Percentiles rank a stretch among this genome's conserved stretches.
Evolutionary conservation across 2,888 invertebrate genomes (phyloP).

Genomic region (Caenorhabditis drosophilae): DNA sequence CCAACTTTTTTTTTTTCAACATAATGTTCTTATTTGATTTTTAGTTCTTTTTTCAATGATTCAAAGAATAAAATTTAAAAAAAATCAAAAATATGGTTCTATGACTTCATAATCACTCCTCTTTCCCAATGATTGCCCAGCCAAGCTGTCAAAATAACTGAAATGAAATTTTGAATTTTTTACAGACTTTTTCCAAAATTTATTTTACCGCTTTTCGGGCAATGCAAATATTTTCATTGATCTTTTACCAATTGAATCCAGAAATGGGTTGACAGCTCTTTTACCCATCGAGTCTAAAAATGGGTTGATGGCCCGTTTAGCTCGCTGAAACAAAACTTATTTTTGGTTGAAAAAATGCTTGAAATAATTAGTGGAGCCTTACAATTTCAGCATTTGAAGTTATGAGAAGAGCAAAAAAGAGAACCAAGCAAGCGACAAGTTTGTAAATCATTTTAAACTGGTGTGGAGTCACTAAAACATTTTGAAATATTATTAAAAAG

Average conservation of each 20-base stretch:
- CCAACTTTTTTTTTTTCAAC: no score
- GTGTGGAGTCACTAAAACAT: slow-evolving; percentile 4
- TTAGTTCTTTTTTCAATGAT: no score
- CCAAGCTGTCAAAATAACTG: slow-evolving; percentile 61
- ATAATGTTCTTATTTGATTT: no score
- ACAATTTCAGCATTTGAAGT: slow-evolving; percentile 22
- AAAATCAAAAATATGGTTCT: slow-evolving; percentile 21
- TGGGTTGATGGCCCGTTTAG: slow-evolving; percentile 61
- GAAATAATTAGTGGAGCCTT: background rate
- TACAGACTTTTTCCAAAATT: background rate
- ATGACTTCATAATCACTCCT: slow-evolving; percentile 28
- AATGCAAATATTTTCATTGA: slow-evolving; percentile 65
- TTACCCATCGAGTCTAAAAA: slow-evolving; percentile 64
- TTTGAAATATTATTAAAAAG: no score
- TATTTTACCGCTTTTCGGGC: slow-evolving; percentile 53
- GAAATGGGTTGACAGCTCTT: slow-evolving; percentile 63
- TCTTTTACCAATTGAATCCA: slow-evolving; percentile 62
- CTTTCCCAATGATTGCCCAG: slow-evolving; percentile 61
- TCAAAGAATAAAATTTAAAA: background rate
- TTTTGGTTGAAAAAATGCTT: background rate
- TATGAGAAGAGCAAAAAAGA: slow-evolving; percentile 16
- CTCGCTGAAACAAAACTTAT: slow-evolving; percentile 27
- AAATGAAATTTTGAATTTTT: slow-evolving; percentile 5
- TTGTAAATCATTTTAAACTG: slow-evolving; percentile 29
- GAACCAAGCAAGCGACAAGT: slow-evolving; percentile 38